These are phyloP conservation scores for Bradypodion pumilum DNA, from an alignment of 2,797 vertebrate species.

Conservation along the genomic window DNA sequence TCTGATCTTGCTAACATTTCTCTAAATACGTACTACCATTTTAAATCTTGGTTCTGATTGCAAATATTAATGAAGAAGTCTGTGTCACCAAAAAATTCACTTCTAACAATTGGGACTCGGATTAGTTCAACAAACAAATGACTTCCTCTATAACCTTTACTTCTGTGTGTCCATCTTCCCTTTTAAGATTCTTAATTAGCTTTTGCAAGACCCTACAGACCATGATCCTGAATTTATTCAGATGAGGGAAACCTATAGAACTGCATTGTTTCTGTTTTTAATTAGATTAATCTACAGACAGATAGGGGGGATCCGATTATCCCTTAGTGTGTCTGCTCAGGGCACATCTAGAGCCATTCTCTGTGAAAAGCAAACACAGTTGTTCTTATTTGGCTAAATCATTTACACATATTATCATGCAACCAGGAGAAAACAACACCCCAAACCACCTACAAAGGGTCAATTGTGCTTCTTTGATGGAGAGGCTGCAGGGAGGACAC, in stretches of 20 bases:
- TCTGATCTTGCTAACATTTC: not conserved
- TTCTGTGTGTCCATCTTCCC: conserved; percentile 26
- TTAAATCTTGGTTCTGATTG: not conserved
- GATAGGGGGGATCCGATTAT: conserved; percentile 30
- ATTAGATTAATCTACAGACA: conserved; percentile 46
- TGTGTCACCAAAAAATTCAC: not conserved
- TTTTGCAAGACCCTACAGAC: not conserved
- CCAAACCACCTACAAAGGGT: conserved; percentile 37
- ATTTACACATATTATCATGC: conserved; percentile 44
- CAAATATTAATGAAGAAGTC: not conserved
- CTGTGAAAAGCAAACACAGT: conserved; percentile 27
- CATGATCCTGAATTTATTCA: not conserved
- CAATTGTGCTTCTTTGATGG: conserved; percentile 51
- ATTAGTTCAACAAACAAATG: not conserved
- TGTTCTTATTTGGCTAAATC: conserved; percentile 56
- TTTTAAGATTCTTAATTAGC: not conserved
- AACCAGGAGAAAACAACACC: conserved; percentile 31
- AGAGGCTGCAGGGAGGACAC: not conserved
- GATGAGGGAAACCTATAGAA: conserved; percentile 42
- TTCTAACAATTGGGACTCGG: not conserved
- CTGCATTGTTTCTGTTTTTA: conserved; percentile 36
- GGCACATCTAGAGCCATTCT: conserved; percentile 30
- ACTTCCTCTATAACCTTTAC: not conserved
- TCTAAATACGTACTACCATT: not conserved
- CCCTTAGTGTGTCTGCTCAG: not conserved